Conservation (phyloP, 2,888 invertebrate genomes). For the Drosophila seclusa region DNA sequence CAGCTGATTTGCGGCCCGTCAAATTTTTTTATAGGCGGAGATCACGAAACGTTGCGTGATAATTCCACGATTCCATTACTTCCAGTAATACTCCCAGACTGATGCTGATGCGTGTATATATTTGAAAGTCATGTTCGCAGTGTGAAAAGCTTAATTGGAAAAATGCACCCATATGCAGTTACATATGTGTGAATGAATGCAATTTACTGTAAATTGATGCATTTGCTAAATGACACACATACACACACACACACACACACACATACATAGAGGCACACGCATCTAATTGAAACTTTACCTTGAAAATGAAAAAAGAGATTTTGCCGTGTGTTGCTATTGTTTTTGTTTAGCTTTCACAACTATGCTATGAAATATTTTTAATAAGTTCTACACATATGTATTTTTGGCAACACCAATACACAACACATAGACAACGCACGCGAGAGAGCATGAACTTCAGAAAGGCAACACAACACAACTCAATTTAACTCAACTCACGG, state of each 20-base stretch:
- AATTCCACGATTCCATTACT: slow-evolving; percentile 45
- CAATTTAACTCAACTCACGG: slow-evolving; percentile 22
- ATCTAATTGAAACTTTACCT: slow-evolving; percentile 63
- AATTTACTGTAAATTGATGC: slow-evolving; percentile 21
- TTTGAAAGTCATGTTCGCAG: slow-evolving; percentile 29
- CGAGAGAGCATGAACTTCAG: slow-evolving; percentile 41
- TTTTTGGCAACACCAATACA: slow-evolving; percentile 67
- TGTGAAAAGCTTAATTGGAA: slow-evolving; percentile 46
- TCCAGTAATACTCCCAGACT: slow-evolving; percentile 34
- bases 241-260: not conserved
- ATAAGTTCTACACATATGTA: slow-evolving; percentile 28
- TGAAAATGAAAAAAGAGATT: slow-evolving; percentile 46
- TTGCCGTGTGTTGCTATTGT: slow-evolving; percentile 24
- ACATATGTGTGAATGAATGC: slow-evolving; percentile 7
- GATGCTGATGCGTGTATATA: slow-evolving; percentile 21
- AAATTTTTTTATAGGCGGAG: slow-evolving; percentile 13
- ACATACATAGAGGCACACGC: slow-evolving; percentile 11
- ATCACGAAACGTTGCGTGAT: slow-evolving; percentile 62
- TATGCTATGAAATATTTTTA: slow-evolving; percentile 44
- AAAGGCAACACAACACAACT: slow-evolving; percentile 3
- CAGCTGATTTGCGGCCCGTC: slow-evolving; percentile 59
- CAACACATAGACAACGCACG: slow-evolving; percentile 26
- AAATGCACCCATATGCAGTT: slow-evolving; percentile 3
- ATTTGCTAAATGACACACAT: slow-evolving; percentile 9
- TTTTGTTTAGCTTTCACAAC: slow-evolving; percentile 20